Evolutionary conservation across 2,113 vertebrate species (phyloP).

Genomic region (Notothenia rossii): DNA sequence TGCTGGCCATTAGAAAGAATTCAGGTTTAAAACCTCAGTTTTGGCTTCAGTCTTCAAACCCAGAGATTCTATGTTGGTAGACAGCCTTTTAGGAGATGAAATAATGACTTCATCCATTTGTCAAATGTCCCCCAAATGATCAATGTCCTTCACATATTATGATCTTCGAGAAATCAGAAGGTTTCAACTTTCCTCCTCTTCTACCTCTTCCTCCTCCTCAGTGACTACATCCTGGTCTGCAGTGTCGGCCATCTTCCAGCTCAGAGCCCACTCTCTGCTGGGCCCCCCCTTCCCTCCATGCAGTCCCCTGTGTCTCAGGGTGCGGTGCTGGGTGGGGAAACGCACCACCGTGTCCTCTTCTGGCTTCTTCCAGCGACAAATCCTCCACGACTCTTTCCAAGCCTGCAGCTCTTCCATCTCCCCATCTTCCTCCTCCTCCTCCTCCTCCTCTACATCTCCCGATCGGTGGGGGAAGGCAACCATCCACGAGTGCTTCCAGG

Average conservation of each 20-base stretch:
- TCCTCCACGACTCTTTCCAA: slow-evolving; percentile 76
- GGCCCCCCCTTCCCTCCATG: background rate
- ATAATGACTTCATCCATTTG: too few species aligned
- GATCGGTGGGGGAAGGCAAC: slow-evolving; percentile 52
- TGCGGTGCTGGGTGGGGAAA: slow-evolving; percentile 61
- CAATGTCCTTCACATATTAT: background rate
- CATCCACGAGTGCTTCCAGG: slow-evolving; percentile 67
- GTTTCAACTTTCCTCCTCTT: slow-evolving; percentile 1
- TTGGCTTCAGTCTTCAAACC: too few species aligned
- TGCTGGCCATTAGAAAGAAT: too few species aligned
- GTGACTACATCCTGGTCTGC: background rate
- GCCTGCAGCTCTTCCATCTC: slow-evolving; percentile 23
- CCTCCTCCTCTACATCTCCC: slow-evolving; percentile 3
- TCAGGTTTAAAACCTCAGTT: too few species aligned
- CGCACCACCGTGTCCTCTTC: slow-evolving; percentile 49
- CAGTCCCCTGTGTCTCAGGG: slow-evolving; percentile 10
- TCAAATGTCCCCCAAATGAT: too few species aligned
- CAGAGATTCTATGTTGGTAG: too few species aligned
- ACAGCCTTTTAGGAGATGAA: too few species aligned
- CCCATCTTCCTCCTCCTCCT: background rate
- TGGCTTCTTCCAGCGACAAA: slow-evolving; percentile 50
- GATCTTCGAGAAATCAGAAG: background rate
- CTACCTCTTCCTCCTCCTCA: background rate
- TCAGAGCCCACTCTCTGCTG: slow-evolving; percentile 52
- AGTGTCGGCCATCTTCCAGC: slow-evolving; percentile 57